Percentiles rank a stretch among this genome's conserved stretches.
Evolutionary conservation across 2,888 invertebrate species (phyloP).

Genomic region (Meiosimyza platycephala): DNA sequence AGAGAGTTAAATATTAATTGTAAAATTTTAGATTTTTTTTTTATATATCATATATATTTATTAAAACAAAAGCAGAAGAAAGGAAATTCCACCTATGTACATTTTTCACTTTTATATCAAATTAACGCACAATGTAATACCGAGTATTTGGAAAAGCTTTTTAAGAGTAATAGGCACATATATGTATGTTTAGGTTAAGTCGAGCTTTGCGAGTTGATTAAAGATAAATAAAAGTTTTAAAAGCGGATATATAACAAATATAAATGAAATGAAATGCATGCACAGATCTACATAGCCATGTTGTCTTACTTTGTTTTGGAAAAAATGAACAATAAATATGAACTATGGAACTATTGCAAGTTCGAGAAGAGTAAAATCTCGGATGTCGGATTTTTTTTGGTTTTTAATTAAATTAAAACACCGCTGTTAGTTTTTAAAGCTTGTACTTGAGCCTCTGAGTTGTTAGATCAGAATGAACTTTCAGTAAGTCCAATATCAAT

Average conservation of each 20-base stretch:
- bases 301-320: too few species aligned
- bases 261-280: neutral
- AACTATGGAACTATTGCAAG: too few species aligned
- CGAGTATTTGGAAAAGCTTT: conserved; percentile 21
- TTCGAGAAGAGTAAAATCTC: too few species aligned
- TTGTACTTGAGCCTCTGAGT: too few species aligned
- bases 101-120: conserved; percentile 40
- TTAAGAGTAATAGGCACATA: conserved; percentile 7
- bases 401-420: too few species aligned
- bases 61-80: conserved; percentile 25
- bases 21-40: conserved; percentile 26
- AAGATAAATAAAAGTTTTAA: too few species aligned
- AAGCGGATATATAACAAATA: neutral
- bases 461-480: too few species aligned
- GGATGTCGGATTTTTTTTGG: too few species aligned
- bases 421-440: too few species aligned
- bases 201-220: too few species aligned
- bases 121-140: neutral
- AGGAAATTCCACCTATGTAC: conserved; percentile 33
- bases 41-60: conserved; percentile 28
- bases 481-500: too few species aligned
- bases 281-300: neutral
- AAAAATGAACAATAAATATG: too few species aligned
- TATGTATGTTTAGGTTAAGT: neutral
- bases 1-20: conserved; percentile 5